Evolutionary conservation across 2,888 invertebrate species (phyloP).

Genomic region (Noctua janthe): DNA sequence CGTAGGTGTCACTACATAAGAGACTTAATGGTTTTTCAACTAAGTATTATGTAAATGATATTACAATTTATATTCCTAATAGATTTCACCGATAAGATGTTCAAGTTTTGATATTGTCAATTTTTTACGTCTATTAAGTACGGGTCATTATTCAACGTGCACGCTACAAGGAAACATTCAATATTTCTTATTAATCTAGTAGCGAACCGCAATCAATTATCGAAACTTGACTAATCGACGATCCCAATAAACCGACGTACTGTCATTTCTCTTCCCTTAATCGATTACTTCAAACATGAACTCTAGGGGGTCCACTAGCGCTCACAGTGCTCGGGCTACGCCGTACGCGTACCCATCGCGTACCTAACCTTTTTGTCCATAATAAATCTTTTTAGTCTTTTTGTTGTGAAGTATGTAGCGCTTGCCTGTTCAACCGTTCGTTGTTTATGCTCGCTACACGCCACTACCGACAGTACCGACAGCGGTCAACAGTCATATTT

Average conservation of each 20-base stretch:
- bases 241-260: constrained; percentile 86
- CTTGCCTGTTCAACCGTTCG: constrained; percentile 61
- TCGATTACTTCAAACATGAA: constrained; percentile 89
- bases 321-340: constrained; percentile 68
- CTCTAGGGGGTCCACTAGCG: constrained; percentile 86
- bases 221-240: constrained; percentile 88
- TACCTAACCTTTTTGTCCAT: constrained; percentile 81
- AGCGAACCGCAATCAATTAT: constrained; percentile 88
- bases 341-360: constrained; percentile 65
- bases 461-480: constrained; percentile 65
- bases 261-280: constrained; percentile 90
- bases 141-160: constrained; percentile 75
- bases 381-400: constrained; percentile 82
- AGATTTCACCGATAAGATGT: constrained; percentile 63
- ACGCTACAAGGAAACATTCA: constrained; percentile 77
- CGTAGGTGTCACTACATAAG: constrained; percentile 60
- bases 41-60: constrained; percentile 68
- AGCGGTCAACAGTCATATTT: constrained; percentile 62
- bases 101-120: constrained; percentile 64
- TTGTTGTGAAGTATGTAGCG: constrained; percentile 71
- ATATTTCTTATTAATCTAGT: constrained; percentile 87
- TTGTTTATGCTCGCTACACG: constrained; percentile 66
- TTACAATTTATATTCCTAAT: constrained; percentile 64
- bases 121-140: constrained; percentile 67
- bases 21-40: constrained; percentile 60